phyloP scores from a whole-genome alignment of 2,113 vertebrate species.

The Vidua chalybeata region DNA sequence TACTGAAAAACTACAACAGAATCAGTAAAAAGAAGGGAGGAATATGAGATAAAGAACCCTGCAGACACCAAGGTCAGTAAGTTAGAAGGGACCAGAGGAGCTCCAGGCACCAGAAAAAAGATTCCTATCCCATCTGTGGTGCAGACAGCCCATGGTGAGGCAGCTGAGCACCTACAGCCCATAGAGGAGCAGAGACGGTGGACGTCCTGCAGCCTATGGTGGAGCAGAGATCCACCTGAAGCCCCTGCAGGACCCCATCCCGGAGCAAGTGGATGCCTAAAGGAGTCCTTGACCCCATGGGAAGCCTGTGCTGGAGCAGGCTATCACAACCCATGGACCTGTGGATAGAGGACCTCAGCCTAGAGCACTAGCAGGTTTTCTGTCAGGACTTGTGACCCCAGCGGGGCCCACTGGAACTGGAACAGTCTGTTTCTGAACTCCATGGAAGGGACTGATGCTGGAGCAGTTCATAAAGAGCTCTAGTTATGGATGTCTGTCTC shows the following conservation, averaged over 20 bases:
- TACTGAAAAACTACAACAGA: not conserved
- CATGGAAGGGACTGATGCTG: rapidly evolving
- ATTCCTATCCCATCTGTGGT: rapidly evolving
- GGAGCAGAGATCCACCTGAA: not conserved
- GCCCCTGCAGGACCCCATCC: rapidly evolving
- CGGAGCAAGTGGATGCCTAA: rapidly evolving
- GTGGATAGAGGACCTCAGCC: rapidly evolving
- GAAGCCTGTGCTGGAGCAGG: not conserved
- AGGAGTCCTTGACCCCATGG: not conserved
- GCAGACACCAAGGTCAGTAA: not conserved
- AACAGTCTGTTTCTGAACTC: not conserved
- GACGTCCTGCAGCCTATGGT: rapidly evolving
- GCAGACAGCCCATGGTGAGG: too few species aligned
- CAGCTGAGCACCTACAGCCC: not conserved
- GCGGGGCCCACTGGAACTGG: rapidly evolving
- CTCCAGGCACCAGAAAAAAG: rapidly evolving
- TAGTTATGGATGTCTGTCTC: not conserved
- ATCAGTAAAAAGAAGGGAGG: not conserved
- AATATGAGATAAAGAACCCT: not conserved
- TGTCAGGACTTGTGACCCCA: not conserved
- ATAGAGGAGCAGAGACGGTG: not conserved
- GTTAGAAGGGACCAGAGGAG: not conserved
- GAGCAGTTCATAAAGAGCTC: not conserved
- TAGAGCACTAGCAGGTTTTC: not conserved
- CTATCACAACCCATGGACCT: not conserved